A percentile compares a stretch with the other conserved stretches of the same genome.
phyloP scores from a whole-genome alignment of 2,113 vertebrate species.

The Trematomus loennbergii region DNA sequence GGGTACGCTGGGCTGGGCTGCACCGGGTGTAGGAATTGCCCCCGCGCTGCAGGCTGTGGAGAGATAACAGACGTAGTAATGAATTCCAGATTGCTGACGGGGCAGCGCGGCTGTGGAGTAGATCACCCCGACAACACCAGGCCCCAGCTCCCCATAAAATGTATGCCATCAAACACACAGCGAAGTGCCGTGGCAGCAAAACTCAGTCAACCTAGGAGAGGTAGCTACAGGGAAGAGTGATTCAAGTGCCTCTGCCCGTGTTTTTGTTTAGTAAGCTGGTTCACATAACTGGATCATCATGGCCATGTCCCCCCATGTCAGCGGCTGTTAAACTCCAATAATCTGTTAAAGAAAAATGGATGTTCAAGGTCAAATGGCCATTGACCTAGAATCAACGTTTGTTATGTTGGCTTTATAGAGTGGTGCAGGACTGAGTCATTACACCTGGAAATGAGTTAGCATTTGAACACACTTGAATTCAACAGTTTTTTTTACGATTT shows the following conservation, averaged over 20 bases:
- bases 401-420: neutral
- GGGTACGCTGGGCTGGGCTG: constrained; percentile 75
- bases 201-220: constrained; percentile 70
- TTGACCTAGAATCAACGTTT: constrained; percentile 21
- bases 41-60: constrained; percentile 80
- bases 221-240: constrained; percentile 58
- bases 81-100: constrained; percentile 91
- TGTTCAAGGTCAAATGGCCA: constrained; percentile 42
- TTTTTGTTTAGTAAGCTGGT: constrained; percentile 68
- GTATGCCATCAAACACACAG: constrained; percentile 70
- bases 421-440: too few relatives aligned
- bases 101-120: constrained; percentile 70
- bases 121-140: constrained; percentile 78
- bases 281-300: constrained; percentile 63
- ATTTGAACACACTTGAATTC: too few relatives aligned
- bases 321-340: constrained; percentile 56
- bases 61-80: constrained; percentile 89
- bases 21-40: constrained; percentile 84
- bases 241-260: constrained; percentile 59
- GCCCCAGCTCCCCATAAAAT: constrained; percentile 73
- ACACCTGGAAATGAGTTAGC: too few relatives aligned
- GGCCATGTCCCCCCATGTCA: constrained; percentile 24
- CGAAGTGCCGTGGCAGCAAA: constrained; percentile 78
- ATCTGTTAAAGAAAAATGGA: constrained; percentile 28
- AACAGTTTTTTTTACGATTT: too few relatives aligned